Evolutionary conservation across 2,888 invertebrate genomes (phyloP), one percentile per base, ranked within the genome.

Genomic region (Callyntrura sp.): DNA sequence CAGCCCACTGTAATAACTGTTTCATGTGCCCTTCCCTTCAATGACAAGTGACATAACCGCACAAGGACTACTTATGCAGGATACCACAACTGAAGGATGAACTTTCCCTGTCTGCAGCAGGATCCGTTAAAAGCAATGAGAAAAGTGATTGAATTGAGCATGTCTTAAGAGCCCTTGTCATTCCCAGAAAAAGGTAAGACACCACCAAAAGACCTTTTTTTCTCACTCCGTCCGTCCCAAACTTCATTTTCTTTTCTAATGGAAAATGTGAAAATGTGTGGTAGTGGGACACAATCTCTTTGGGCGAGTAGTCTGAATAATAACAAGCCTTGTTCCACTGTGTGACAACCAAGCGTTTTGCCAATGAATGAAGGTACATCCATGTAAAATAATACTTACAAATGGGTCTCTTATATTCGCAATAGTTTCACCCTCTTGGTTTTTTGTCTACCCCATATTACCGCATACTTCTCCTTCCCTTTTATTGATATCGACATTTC

Each of bases 101-200:
- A 48, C 48, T 48, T 51, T 51, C n/a, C n/a, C n/a, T 51, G 17
- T 17, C 43, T 0, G n/a, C 8, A 43, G 11, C 73, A 73, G 9
- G 45, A 48, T 73, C 8, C 43, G 17, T 28, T 60, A 60, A 57
- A 60, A 62, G 60, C 35, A 81, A 81, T 81, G 60, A 20, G 60
- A 60, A 35, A 28, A 81, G 81, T 62, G 62, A 81, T 62, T 81
- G 81, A 81, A 81, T 81, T 43, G 60, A 43, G 11, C n/a, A 43
- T 17, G 45, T 17, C 81, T 62, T 81, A 43, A 60, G 48, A 82
- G 23, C 35, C 25, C 45, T 20, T 17, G 17, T 45, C 48, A 45
- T 48, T 82, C 57, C 73, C 0, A 43, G 23, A 60, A 25, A 81
- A 65, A 82, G 82, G 82, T 82, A 82, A 82, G 82, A 65, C 17